These are phyloP conservation scores for Tetragnatha montana DNA, from an alignment of 2,888 invertebrate species.

Conservation along the genomic window DNA sequence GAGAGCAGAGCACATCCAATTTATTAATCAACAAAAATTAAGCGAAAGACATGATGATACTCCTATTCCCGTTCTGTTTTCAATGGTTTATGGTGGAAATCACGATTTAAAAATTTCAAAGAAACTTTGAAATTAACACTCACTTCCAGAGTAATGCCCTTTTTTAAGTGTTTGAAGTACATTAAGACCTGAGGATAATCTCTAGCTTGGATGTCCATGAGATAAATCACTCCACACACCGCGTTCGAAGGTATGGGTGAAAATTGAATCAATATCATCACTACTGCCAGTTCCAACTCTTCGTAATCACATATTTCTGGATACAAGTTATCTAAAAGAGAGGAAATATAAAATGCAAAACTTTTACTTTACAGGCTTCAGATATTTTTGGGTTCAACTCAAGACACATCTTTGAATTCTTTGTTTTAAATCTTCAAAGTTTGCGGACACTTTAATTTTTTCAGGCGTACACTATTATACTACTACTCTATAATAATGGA, in stretches of 20 bases:
- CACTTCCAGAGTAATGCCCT: neutral
- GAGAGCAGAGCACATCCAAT: too few species aligned
- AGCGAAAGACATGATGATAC: too few species aligned
- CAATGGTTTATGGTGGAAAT: too few species aligned
- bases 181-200: neutral
- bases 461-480: too few species aligned
- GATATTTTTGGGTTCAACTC: too few species aligned
- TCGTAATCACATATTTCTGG: neutral
- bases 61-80: too few species aligned
- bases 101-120: neutral
- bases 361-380: too few species aligned
- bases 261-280: neutral
- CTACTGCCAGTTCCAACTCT: neutral
- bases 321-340: neutral
- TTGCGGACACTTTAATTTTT: too few species aligned
- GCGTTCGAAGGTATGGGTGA: neutral
- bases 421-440: too few species aligned
- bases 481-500: too few species aligned
- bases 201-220: neutral
- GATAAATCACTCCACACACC: neutral
- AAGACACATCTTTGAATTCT: too few species aligned
- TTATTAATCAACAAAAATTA: too few species aligned
- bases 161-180: neutral
- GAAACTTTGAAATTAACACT: neutral
- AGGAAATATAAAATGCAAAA: neutral